Evolutionary conservation across 1,140 invertebrate genomes (phyloP), one percentile per base, ranked within the genome.

Genomic region (Palaemon carinicauda): DNA sequence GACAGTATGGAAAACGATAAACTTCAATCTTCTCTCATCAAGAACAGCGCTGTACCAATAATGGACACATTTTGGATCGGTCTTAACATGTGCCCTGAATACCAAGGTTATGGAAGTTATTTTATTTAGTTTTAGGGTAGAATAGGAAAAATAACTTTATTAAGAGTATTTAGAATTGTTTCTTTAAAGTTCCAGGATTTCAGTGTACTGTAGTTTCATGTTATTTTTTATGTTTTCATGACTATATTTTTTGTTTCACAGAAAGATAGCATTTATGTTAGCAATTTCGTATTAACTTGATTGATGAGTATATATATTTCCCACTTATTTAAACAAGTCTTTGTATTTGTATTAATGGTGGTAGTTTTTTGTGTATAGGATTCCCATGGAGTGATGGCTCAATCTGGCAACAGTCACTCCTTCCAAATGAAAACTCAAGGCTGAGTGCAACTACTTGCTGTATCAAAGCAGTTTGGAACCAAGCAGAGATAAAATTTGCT

Each of bases 361-460:
- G 41, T 7, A 41, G n/a, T 33, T 50, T 19, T 50, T 14, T 7
- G n/a, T 33, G 3, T n/a, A 15, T 54, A 84, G 82, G 82, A 7
- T 31, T 7, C 31, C 27, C 33, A 14, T 86, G 84, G 84, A 86
- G 77, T 21, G 84, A 86, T 69, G 65, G 77, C 9, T 86, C 84
- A 3, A 19, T 80, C 15, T 86, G 84, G 84, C 56, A 54, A 24
- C 27, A 73, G 24, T 74, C 60, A 1, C n/a, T 21, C 3, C 21
- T 71, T 15, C 33, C 69, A 3, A 71, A 73, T 19, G 41, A 19
- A 27, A 74, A 53, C 56, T 27, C 52, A 17, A 75, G 69, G 77
- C 50, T 86, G 50, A 71, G 77, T 50, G 74, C 41, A 24, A 71
- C 60, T 65, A 80, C 84, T 31, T 86, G 84, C 31, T 86, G 84